Conservation (phyloP, 1,140 invertebrate species). For the Drosophila jambulina region DNA sequence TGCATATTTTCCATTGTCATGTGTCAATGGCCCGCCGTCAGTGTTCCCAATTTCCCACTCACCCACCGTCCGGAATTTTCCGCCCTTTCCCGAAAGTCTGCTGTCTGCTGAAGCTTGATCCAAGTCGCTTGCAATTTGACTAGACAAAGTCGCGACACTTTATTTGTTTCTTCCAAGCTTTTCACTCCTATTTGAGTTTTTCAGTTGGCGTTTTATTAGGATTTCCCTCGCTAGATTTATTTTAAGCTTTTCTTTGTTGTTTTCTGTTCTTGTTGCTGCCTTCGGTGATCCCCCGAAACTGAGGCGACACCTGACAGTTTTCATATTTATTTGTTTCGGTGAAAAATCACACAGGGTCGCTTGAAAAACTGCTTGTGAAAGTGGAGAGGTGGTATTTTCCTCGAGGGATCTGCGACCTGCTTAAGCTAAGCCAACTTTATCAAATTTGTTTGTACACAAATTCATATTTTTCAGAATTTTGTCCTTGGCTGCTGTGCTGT, state of each 20-base stretch:
- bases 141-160: too few relatives aligned
- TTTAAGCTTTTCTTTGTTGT: too few relatives aligned
- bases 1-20: constrained; percentile 49
- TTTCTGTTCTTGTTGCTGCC: too few relatives aligned
- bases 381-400: neutral
- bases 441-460: constrained; percentile 68
- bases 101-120: too few relatives aligned
- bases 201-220: too few relatives aligned
- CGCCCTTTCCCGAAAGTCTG: too few relatives aligned
- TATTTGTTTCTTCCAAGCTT: too few relatives aligned
- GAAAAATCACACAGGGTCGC: constrained; percentile 3
- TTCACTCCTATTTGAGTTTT: too few relatives aligned
- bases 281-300: too few relatives aligned
- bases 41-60: too few relatives aligned
- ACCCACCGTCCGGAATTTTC: too few relatives aligned
- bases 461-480: constrained; percentile 53
- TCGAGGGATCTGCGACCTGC: constrained; percentile 16
- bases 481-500: neutral
- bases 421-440: constrained; percentile 56
- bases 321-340: constrained; percentile 8
- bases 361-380: constrained; percentile 26
- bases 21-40: constrained; percentile 50
- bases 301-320: constrained; percentile 5
- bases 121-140: too few relatives aligned
- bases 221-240: neutral